Evolutionary conservation across 2,113 vertebrate genomes (phyloP), one percentile per base, ranked within the genome.

Genomic region (Melierax canorus): DNA sequence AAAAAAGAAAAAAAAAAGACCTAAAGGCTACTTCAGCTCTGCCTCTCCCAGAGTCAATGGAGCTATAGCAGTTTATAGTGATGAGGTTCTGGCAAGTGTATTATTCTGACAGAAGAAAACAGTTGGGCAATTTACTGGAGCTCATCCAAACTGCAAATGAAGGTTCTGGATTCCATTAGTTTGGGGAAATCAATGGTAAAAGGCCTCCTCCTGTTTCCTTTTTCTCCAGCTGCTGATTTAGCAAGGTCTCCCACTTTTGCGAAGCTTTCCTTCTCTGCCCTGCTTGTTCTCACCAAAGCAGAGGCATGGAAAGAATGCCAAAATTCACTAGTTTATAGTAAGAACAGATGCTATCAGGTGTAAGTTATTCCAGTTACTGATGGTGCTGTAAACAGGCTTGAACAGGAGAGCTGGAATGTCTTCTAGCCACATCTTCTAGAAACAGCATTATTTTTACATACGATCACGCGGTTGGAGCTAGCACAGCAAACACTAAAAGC

Each of bases 81-180:
- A 91, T 92, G 94, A 95, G 88, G 34, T 88, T 88, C 85, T 97
- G 85, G 50, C 85, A 86, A 91, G 80, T 90, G 64, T 72, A 46
- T 94, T 91, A 78, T 94, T 96, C 84, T 92, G 64, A 91, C 64
- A 82, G 92, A 46, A 90, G 55, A 86, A 66, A 95, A 77, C 86
- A 90, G 75, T 75, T 85, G 95, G 67, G 48, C 89, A 94, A 95
- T 92, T 96, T 95, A n/a, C 75, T 77, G n/a, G 13, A 16, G 80
- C 62, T 94, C 88, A 66, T 88, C 74, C 83, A 90, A 93, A 92
- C 87, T 86, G 91, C 86, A 87, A 86, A 85, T 93, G 72, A 93
- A 72, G 53, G 62, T 85, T 89, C 66, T 87, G 73, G 45, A 20
- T 87, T 91, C 82, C 68, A 68, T 69, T 34, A 9, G 8, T 15